phyloP scores from a whole-genome alignment of 1,140 invertebrate genomes.

The Rhynchophorus ferrugineus region DNA sequence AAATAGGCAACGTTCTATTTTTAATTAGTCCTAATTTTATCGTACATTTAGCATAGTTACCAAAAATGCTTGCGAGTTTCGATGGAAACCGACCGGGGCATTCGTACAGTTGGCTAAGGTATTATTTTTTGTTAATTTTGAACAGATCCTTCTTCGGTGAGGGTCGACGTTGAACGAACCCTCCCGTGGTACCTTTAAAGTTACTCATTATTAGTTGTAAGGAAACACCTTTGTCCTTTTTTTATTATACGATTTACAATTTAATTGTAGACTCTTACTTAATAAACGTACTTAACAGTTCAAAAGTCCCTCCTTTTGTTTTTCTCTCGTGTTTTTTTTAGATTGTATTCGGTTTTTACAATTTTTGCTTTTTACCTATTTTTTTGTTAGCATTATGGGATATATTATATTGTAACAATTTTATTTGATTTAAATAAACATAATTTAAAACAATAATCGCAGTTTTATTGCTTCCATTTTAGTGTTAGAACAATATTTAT shows the following conservation, averaged over 20 bases:
- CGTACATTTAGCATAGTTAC: constrained; percentile 30
- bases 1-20: constrained; percentile 1
- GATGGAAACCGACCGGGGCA: no score
- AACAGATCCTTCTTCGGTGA: no score
- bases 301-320: constrained; percentile 18
- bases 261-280: constrained; percentile 14
- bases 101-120: no score
- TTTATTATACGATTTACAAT: constrained; percentile 20
- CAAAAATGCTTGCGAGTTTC: constrained; percentile 23
- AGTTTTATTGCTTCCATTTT: no score
- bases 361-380: constrained; percentile 23
- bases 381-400: constrained; percentile 26
- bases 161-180: no score
- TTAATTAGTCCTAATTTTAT: constrained; percentile 25
- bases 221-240: constrained; percentile 16
- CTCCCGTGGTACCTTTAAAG: no score
- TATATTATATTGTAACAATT: constrained; percentile 30
- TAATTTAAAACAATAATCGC: constrained; percentile 6
- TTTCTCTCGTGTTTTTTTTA: constrained; percentile 14
- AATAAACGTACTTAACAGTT: constrained; percentile 25
- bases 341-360: constrained; percentile 22
- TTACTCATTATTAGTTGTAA: no score
- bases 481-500: no score
- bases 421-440: constrained; percentile 27
- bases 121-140: no score